A percentile compares a stretch with the other conserved stretches of the same genome.
Evolutionary conservation across 1,140 invertebrate genomes (phyloP).

Genomic region (Aphidius ervi): DNA sequence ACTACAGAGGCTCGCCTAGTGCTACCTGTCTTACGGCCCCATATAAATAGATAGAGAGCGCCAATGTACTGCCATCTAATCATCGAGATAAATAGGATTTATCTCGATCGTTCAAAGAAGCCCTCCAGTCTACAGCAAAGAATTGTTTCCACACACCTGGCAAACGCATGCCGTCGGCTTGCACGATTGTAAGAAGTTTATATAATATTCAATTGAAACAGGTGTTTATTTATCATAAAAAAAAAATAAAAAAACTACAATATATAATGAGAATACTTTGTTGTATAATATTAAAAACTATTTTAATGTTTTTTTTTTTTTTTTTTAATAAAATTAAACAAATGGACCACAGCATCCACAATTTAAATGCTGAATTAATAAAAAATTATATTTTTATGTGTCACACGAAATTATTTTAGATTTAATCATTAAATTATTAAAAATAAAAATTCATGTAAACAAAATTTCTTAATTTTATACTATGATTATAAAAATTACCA

Average conservation of each 20-base stretch:
- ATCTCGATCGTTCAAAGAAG: constrained; percentile 34
- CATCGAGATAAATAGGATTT: constrained; percentile 41
- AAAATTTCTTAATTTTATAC: not conserved
- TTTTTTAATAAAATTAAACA: too few species aligned
- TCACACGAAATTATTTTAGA: too few species aligned
- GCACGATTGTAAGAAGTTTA: not conserved
- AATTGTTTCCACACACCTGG: constrained; percentile 7
- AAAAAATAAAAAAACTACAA: too few species aligned
- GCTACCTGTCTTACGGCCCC: constrained; percentile 45
- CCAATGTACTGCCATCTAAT: constrained; percentile 34
- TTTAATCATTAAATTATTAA: too few species aligned
- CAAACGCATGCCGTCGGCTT: constrained; percentile 16
- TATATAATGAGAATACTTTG: too few species aligned
- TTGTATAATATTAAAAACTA: too few species aligned
- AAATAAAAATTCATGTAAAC: not conserved
- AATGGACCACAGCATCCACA: too few species aligned
- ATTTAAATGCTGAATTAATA: too few species aligned
- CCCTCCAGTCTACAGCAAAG: constrained; percentile 17
- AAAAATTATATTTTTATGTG: too few species aligned
- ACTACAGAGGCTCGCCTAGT: constrained; percentile 35
- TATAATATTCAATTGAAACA: not conserved
- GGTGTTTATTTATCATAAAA: too few species aligned
- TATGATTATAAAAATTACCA: constrained; percentile 1
- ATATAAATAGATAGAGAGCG: not conserved
- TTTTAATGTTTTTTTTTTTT: too few species aligned